Percentiles rank a stretch among this genome's conserved stretches.
phyloP scores from a whole-genome alignment of 2,888 invertebrate genomes.

The Heliconius hortense region DNA sequence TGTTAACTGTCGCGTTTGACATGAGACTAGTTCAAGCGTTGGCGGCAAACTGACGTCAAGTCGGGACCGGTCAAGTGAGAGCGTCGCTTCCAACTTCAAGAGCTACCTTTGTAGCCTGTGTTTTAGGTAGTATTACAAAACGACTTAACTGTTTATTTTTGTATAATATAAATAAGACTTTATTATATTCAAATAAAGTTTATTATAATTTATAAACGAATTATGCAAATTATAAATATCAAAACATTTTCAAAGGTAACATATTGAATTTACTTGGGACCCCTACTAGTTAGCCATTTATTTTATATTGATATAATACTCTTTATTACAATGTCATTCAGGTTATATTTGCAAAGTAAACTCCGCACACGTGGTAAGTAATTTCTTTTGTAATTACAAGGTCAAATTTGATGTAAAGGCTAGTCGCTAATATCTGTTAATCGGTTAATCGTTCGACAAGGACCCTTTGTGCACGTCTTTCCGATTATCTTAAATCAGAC shows the following conservation, averaged over 20 bases:
- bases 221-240: background rate
- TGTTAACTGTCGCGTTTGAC: slow-evolving; percentile 50
- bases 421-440: slow-evolving; percentile 25
- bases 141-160: slow-evolving; percentile 2
- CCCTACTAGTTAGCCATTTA: background rate
- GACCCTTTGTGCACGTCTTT: slow-evolving; percentile 19
- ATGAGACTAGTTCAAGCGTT: slow-evolving; percentile 60
- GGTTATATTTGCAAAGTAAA: slow-evolving; percentile 8
- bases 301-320: background rate
- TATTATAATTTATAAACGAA: background rate
- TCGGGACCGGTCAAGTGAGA: slow-evolving; percentile 66
- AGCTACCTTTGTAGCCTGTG: slow-evolving; percentile 29
- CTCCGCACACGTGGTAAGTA: slow-evolving; percentile 35
- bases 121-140: slow-evolving; percentile 14
- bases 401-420: slow-evolving; percentile 28
- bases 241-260: slow-evolving; percentile 15
- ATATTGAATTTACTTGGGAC: slow-evolving; percentile 5
- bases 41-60: slow-evolving; percentile 63
- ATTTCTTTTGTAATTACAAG: slow-evolving; percentile 38
- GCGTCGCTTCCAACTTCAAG: slow-evolving; percentile 54
- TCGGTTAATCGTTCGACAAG: slow-evolving; percentile 27
- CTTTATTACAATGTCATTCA: slow-evolving; percentile 16
- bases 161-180: background rate
- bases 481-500: slow-evolving; percentile 10
- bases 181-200: background rate